Percentiles rank a stretch among this genome's conserved stretches.
These are phyloP conservation scores for Pantherophis vulpinus DNA, from an alignment of 2,797 vertebrate species.

Conservation along the genomic window DNA sequence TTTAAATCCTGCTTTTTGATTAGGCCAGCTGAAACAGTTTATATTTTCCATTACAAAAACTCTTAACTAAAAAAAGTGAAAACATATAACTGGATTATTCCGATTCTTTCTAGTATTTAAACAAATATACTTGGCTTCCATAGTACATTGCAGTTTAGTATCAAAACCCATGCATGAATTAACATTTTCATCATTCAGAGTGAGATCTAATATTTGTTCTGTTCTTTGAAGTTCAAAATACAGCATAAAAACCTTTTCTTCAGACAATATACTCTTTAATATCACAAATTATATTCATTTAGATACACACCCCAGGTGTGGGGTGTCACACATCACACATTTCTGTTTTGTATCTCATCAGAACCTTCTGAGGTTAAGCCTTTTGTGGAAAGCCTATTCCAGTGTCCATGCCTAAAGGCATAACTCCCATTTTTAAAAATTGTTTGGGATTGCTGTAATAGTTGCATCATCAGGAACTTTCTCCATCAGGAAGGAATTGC, in stretches of 20 bases:
- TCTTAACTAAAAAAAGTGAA: not conserved
- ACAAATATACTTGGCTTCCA: not conserved
- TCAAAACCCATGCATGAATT: not conserved
- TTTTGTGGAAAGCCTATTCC: not conserved
- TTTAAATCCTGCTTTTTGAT: not conserved
- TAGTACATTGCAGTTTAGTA: not conserved
- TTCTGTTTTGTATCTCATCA: not conserved
- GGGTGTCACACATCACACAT: not conserved
- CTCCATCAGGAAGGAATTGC: not conserved
- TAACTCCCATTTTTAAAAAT: not conserved
- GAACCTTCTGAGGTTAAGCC: not conserved
- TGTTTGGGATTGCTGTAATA: not conserved
- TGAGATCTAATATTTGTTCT: not conserved
- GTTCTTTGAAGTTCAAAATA: not conserved
- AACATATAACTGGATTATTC: not conserved
- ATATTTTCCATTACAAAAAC: not conserved
- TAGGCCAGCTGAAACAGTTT: not conserved
- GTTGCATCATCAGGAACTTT: not conserved
- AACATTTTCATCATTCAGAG: not conserved
- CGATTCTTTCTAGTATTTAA: not conserved
- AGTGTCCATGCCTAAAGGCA: not conserved
- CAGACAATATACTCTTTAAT: not conserved
- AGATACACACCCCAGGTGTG: not conserved
- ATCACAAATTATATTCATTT: not conserved
- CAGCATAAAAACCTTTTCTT: not conserved